phyloP scores from a whole-genome alignment of 2,113 vertebrate genomes.

The Anser cygnoides region DNA sequence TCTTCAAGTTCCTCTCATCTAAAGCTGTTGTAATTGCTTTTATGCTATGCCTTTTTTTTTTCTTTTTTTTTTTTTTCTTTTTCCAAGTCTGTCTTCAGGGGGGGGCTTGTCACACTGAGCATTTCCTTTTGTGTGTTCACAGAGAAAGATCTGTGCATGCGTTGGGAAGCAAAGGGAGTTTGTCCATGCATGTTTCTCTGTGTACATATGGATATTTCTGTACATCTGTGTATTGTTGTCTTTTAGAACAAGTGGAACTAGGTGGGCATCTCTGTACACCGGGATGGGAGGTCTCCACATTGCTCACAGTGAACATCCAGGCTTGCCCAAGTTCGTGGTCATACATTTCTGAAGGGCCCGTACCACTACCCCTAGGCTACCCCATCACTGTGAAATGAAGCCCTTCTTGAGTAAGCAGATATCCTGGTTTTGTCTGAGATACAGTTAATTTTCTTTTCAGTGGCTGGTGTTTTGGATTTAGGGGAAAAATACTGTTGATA shows the following conservation, averaged over 20 bases:
- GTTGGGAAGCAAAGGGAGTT: neutral
- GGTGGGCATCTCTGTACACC: neutral
- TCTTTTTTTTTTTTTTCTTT: neutral
- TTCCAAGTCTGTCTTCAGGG: neutral
- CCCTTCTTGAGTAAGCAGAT: neutral
- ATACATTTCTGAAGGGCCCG: neutral
- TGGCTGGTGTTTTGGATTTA: no score
- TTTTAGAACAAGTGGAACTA: neutral
- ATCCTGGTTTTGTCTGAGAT: no score
- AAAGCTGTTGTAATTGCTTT: neutral
- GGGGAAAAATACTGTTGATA: no score
- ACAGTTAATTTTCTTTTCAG: no score
- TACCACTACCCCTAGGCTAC: neutral
- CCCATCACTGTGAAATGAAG: neutral
- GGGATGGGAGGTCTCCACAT: neutral
- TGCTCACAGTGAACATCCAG: neutral
- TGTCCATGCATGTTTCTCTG: accelerated
- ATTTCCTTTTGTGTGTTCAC: neutral
- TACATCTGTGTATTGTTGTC: neutral
- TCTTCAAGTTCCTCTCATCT: neutral
- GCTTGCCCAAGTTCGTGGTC: neutral
- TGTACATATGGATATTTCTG: neutral
- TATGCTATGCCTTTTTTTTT: neutral
- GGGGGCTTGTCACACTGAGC: neutral
- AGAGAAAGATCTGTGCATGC: neutral